Conservation (phyloP, 2,888 invertebrate species). For the Keiferia lycopersicella region DNA sequence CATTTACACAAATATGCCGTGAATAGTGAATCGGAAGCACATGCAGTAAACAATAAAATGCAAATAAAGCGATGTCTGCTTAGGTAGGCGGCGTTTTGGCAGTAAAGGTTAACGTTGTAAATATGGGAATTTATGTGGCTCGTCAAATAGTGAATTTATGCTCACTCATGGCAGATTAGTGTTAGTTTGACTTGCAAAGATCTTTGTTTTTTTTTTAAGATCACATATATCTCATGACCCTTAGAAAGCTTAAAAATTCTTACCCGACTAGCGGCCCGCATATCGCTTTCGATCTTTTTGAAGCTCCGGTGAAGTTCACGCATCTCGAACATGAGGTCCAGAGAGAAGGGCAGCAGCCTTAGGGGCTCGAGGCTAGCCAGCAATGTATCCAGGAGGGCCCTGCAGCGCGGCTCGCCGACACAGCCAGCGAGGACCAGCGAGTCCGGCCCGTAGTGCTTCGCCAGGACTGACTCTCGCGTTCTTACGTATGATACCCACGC, state of each 20-base stretch:
- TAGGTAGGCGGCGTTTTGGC: conserved; percentile 50
- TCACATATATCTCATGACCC: neutral
- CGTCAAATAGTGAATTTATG: neutral
- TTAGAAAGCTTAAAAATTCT: conserved; percentile 37
- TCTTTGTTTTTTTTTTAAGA: neutral
- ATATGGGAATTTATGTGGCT: conserved; percentile 14
- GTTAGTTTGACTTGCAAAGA: neutral
- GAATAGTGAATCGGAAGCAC: conserved; percentile 72
- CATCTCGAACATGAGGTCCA: conserved; percentile 91
- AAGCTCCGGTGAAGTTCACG: conserved; percentile 88
- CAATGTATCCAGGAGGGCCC: conserved; percentile 86
- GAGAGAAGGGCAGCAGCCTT: conserved; percentile 88
- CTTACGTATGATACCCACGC: conserved; percentile 94
- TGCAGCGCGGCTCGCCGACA: conserved; percentile 78
- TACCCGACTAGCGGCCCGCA: conserved; percentile 77
- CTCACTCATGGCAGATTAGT: conserved; percentile 11
- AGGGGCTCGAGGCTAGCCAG: conserved; percentile 90
- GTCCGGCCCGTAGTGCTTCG: conserved; percentile 89
- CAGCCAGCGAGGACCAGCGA: conserved; percentile 87
- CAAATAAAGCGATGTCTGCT: conserved; percentile 77
- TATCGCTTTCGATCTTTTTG: conserved; percentile 83
- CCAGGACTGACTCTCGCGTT: conserved; percentile 90
- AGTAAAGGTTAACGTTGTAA: conserved; percentile 26
- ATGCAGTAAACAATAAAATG: conserved; percentile 80
- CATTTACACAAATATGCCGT: conserved; percentile 54